phyloP scores from a whole-genome alignment of 2,797 vertebrate genomes.

The Pantherophis alleghaniensis region DNA sequence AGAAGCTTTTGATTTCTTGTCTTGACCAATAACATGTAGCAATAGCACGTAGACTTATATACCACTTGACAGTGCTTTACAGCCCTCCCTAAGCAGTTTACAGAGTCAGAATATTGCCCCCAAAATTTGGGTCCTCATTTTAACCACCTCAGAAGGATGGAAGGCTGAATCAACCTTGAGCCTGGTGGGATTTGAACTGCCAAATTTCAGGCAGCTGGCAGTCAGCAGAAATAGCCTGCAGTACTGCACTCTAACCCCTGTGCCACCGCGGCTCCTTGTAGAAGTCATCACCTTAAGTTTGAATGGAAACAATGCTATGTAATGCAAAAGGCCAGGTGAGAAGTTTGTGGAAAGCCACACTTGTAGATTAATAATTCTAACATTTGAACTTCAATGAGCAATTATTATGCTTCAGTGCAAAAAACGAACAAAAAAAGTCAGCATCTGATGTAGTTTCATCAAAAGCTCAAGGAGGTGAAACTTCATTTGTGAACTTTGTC shows the following conservation, averaged over 20 bases:
- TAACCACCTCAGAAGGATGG: too few species aligned
- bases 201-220: too few species aligned
- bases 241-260: too few species aligned
- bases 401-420: not conserved
- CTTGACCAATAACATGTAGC: not conserved
- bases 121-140: too few species aligned
- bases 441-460: not conserved
- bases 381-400: not conserved
- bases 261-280: too few species aligned
- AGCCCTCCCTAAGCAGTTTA: too few species aligned
- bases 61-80: too few species aligned
- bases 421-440: not conserved
- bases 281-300: not conserved
- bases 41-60: too few species aligned
- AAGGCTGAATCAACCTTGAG: too few species aligned
- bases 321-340: not conserved
- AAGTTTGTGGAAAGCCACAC: not conserved
- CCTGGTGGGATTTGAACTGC: too few species aligned
- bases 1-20: not conserved
- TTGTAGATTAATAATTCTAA: not conserved
- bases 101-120: too few species aligned
- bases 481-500: conserved; percentile 30
- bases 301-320: not conserved
- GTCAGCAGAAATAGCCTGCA: too few species aligned
- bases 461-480: not conserved